These are phyloP conservation scores for rabbit (Oryctolagus cuniculus) DNA, from an alignment of 2,113 vertebrate species.

Conservation along the genomic window mOryCun1.1 NC_091433.1:22669001-22669500, in stretches of 20 bases:
- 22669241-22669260: conserved; percentile 50
- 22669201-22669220: conserved; percentile 43
- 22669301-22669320: conserved; percentile 32
- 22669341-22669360: conserved; percentile 60
- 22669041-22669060: background rate
- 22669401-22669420: background rate
- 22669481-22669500: conserved; percentile 2
- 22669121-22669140: background rate
- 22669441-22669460: conserved; percentile 18
- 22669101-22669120: conserved; percentile 36
- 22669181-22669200: conserved; percentile 35
- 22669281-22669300: conserved; percentile 58
- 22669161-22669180: background rate
- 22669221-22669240: conserved; percentile 41
- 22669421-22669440: conserved; percentile 2
- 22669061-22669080: conserved; percentile 8
- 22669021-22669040: background rate
- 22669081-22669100: background rate
- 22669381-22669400: background rate
- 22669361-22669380: conserved; percentile 1
- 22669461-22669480: background rate
- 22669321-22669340: conserved; percentile 62
- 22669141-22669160: conserved; percentile 50
- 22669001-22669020: background rate
- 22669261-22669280: background rate